Evolutionary conservation across 2,113 vertebrate genomes (phyloP), one percentile per base, ranked within the genome.

Genomic region (Phaethornis superciliosus): DNA sequence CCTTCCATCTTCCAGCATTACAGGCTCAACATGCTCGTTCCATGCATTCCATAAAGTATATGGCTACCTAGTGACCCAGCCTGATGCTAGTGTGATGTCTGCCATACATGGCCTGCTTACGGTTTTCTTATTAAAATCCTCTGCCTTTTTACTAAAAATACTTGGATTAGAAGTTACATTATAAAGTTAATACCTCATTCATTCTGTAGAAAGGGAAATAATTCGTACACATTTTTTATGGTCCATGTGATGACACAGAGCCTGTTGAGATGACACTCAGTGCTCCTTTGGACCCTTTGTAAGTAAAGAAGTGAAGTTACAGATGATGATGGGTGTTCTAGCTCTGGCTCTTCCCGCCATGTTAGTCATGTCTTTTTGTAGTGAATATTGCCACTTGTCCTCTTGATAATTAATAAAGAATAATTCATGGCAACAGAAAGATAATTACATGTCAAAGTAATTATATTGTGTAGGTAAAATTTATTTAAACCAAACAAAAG

Each of bases 1-100:
- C 15, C 14, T 67, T 77, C n/a, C 28, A 71, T 9, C 0, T 37
- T 22, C 42, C 24, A 67, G n/a, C 28, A 30, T 65, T 49, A 33
- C 4, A 60, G 21, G 4, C 40, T 23, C 26, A 33, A 18, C 10
- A 4, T 32, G 18, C 12, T 58, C 76, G 35, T 20, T 84, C 55
- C 47, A 28, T 7, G 6, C 40, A 15, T 22, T 16, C 9, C 32
- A 18, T 28, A 37, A 70, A 64, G 35, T 35, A 35, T 15, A 28
- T 0, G 2, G 10, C 59, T 10, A 54, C 12, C 4, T 65, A 4
- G 7, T 59, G 4, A 75, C 6, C 11, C 16, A 40, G 2, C 5
- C 64, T 32, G 26, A 68, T 94, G 17, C 30, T 9, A 51, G 30
- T 58, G 18, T 46, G 6, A 23, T 77, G 6, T 24, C 37, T 63